Evolutionary conservation across 2,113 vertebrate genomes (phyloP), one percentile per base, ranked within the genome.

Genomic region (Agapornis roseicollis): DNA sequence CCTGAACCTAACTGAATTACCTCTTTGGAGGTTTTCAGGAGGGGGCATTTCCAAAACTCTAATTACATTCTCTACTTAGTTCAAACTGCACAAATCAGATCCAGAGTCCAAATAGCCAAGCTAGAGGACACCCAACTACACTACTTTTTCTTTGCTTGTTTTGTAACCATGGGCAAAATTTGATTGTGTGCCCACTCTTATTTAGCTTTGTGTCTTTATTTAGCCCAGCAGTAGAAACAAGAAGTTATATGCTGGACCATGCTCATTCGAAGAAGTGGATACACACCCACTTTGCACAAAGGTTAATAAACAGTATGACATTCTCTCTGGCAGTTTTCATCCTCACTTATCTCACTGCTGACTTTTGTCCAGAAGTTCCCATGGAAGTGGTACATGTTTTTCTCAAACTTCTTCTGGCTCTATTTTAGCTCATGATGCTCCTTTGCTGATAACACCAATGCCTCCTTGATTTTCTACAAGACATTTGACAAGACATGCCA

Each of bases 261-360:
- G 15, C 78, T 88, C 6, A 35, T 80, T 90, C 46, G 74, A 86
- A 71, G 44, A 94, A 49, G 42, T 69, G 8, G 25, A 60, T 86
- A 74, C 41, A 90, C 52, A 69, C 41, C 39, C 65, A 82, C 58
- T 94, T 94, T 69, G 35, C 44, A 47, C 29, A 44, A 55, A 81
- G 28, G 28, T 92, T 92, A 86, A 85, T 56, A 92, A 93, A 85
- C 81, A 52, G 69, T 39, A 70, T 85, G 37, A 87, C 83, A 29
- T 52, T 53, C 52, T 80, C 37, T 76, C 53, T 91, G 74, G 53
- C 70, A 91, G 70, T 85, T 94, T 88, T 53, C 16, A 61, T 92
- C 78, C 69, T 80, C 52, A 69, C 41, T 94, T 94, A 90, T 88
- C 65, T 92, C 85, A 93, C 41, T 84, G 61, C 47, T 84, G 80